These are phyloP conservation scores for Agrochola lota DNA, from an alignment of 2,888 invertebrate species.

Conservation along the genomic window DNA sequence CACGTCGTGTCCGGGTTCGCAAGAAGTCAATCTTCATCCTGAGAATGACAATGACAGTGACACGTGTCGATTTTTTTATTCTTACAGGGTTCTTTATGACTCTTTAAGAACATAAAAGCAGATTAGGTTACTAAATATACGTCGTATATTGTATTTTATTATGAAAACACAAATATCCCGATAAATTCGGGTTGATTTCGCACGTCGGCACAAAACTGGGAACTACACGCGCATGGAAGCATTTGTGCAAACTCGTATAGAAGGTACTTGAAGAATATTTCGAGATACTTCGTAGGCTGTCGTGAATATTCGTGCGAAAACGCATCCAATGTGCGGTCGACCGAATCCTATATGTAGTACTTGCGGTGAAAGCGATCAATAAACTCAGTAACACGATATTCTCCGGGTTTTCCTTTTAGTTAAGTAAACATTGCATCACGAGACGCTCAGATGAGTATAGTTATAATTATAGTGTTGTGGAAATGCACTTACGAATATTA, in stretches of 20 bases:
- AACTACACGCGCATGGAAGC: neutral
- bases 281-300: conserved; percentile 2
- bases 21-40: too few relatives aligned
- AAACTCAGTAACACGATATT: conserved; percentile 58
- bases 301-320: conserved; percentile 13
- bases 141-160: neutral
- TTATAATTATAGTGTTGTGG: conserved; percentile 33
- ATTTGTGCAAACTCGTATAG: neutral
- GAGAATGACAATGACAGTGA: too few relatives aligned
- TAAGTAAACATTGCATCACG: conserved; percentile 45
- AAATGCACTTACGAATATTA: conserved; percentile 10
- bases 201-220: neutral
- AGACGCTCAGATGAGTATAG: conserved; percentile 14
- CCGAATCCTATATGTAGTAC: conserved; percentile 20
- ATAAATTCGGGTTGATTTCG: neutral
- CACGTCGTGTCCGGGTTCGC: too few relatives aligned
- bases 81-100: too few relatives aligned
- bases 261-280: neutral
- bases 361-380: conserved; percentile 56
- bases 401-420: conserved; percentile 61
- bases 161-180: neutral
- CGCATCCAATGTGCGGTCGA: conserved; percentile 24
- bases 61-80: too few relatives aligned
- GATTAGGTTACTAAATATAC: too few relatives aligned
- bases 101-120: too few relatives aligned